phyloP scores from a whole-genome alignment of 2,888 invertebrate species.

The Himalopsyche anomala region DNA sequence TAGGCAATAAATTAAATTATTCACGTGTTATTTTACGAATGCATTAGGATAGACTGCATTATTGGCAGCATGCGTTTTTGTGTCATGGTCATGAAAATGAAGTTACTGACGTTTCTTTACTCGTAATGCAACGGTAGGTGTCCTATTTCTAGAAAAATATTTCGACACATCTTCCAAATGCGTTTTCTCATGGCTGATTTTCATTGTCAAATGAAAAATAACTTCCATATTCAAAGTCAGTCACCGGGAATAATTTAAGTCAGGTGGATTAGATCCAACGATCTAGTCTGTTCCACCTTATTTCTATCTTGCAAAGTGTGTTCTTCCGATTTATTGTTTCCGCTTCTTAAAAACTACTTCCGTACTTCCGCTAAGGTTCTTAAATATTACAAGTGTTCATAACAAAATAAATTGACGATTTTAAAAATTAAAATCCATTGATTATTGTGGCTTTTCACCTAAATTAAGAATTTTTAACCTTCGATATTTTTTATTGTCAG shows the following conservation, averaged over 20 bases:
- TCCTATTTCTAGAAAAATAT: conserved; percentile 62
- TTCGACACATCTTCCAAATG: conserved; percentile 53
- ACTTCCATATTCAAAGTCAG: conserved; percentile 24
- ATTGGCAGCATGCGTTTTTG: conserved; percentile 56
- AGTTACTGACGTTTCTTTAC: conserved; percentile 56
- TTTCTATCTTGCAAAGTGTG: background rate
- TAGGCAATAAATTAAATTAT: conserved; percentile 6
- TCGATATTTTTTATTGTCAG: too few relatives aligned
- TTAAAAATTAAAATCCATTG: too few relatives aligned
- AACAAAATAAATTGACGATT: too few relatives aligned
- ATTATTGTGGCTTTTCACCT: too few relatives aligned
- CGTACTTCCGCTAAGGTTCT: conserved; percentile 19
- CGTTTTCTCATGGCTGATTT: conserved; percentile 52
- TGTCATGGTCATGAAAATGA: conserved; percentile 63
- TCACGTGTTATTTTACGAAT: conserved; percentile 38
- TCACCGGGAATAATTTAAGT: conserved; percentile 19
- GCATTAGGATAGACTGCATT: conserved; percentile 50
- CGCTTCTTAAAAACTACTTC: background rate
- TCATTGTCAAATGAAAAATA: conserved; percentile 56
- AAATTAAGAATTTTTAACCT: too few relatives aligned
- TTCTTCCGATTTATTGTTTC: conserved; percentile 24
- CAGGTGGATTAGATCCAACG: conserved; percentile 4
- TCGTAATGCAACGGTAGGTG: conserved; percentile 58
- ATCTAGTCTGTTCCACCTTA: background rate
- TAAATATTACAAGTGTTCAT: background rate